Evolutionary conservation across 2,888 invertebrate species (phyloP).

Genomic region (Prenolepis imparis): DNA sequence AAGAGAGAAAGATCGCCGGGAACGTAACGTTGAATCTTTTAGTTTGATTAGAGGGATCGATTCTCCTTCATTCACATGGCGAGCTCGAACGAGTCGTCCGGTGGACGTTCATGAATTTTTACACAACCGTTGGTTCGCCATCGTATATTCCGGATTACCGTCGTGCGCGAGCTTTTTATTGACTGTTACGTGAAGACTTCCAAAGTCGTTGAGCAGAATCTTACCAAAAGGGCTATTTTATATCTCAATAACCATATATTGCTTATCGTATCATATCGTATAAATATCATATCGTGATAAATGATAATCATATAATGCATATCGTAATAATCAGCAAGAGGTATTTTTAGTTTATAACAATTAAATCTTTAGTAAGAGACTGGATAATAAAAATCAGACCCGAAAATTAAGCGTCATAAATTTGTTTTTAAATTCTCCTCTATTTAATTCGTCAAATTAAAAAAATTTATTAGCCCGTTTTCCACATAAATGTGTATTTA

Average conservation of each 20-base stretch:
- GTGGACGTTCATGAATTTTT: slow-evolving; percentile 36
- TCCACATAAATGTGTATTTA: too few relatives aligned
- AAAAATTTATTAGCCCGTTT: too few relatives aligned
- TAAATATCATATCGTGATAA: too few relatives aligned
- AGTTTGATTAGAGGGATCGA: slow-evolving; percentile 70
- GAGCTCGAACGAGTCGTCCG: slow-evolving; percentile 15
- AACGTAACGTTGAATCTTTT: slow-evolving; percentile 65
- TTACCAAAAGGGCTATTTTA: not conserved
- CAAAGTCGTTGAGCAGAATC: not conserved
- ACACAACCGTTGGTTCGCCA: not conserved
- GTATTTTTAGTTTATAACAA: not conserved
- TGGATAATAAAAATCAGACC: too few relatives aligned
- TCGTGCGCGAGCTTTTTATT: slow-evolving; percentile 2
- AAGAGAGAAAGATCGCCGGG: not conserved
- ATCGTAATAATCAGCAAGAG: not conserved
- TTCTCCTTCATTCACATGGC: slow-evolving; percentile 50
- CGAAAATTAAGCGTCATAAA: too few relatives aligned
- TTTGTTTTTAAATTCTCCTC: too few relatives aligned
- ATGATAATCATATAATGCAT: too few relatives aligned
- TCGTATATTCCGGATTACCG: slow-evolving; percentile 30
- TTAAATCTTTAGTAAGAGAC: not conserved
- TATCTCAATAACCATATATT: not conserved
- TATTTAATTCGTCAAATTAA: too few relatives aligned
- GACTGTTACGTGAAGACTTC: not conserved
- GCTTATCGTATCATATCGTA: not conserved